Evolutionary conservation across 2,113 vertebrate genomes (phyloP), one percentile per base, ranked within the genome.

Genomic region (Scatophagus argus): DNA sequence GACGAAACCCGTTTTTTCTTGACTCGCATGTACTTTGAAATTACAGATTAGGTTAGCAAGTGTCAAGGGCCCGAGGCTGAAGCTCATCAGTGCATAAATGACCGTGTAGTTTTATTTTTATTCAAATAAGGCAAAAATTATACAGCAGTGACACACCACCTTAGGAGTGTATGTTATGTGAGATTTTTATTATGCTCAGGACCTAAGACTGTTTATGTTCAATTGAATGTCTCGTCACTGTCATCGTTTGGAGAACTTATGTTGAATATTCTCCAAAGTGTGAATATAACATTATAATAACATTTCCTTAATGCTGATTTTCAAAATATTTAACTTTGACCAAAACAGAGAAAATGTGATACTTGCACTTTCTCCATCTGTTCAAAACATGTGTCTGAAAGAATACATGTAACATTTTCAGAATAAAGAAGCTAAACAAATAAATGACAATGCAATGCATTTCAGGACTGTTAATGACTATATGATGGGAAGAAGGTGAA

Each of bases 101-200:
- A 62, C 59, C 51, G 13, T 47, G 34, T 43, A 1, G 59, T 51
- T 59, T 71, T 64, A 55, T 69, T 62, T 58, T 21, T 9, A 10
- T 36, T 46, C 2, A 75, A 60, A 65, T 29, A 74, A 38, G n/a
- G 1, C 25, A 23, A 55, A 23, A 39, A 74, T 17, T 1, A 60
- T 58, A 51, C 47, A 68, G 32, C 51, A 47, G 43, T 32, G 17
- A 58, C 47, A 64, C n/a, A 34, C 61, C 56, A 21, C 47, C 46
- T 44, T 65, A 43, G 43, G 32, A 34, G 29, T 63, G 73, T 65
- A 34, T 64, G 49, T 60, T 27, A 58, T 58, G 44, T 60, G 59
- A 64, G 34, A 67, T 82, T 72, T 79, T 54, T 82, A 79, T 75
- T 51, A 65, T 38, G 63, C 90, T 91, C 91, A 92, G 89, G 91